These are phyloP conservation scores for Microplitis deprimator DNA, from an alignment of 2,888 invertebrate genomes.

Conservation along the genomic window DNA sequence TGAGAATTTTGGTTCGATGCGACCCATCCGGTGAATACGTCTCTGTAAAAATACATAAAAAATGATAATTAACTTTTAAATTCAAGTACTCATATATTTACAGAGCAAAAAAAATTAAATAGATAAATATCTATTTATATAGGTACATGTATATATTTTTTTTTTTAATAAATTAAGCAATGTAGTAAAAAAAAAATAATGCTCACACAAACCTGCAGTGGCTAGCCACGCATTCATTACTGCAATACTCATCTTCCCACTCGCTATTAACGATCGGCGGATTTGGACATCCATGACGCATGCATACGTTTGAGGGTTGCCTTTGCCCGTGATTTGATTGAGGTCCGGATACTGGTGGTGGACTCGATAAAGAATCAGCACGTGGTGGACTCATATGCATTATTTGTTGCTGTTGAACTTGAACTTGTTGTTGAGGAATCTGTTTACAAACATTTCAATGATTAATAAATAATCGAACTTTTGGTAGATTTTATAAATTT, in stretches of 20 bases:
- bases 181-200: constrained; percentile 48
- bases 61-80: background rate
- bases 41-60: constrained; percentile 74
- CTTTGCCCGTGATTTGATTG: constrained; percentile 61
- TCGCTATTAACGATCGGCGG: constrained; percentile 91
- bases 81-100: background rate
- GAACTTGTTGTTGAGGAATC: constrained; percentile 63
- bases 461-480: background rate
- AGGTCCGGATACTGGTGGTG: constrained; percentile 61
- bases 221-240: constrained; percentile 96
- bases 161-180: constrained; percentile 11
- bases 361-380: constrained; percentile 62
- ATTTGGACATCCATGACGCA: constrained; percentile 92
- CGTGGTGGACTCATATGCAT: constrained; percentile 67
- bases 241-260: constrained; percentile 98
- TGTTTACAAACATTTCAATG: constrained; percentile 38
- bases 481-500: no score
- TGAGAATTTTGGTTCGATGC: constrained; percentile 86
- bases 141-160: constrained; percentile 9
- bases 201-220: constrained; percentile 84
- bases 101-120: constrained; percentile 13
- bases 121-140: constrained; percentile 7
- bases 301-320: constrained; percentile 75
- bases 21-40: constrained; percentile 93
- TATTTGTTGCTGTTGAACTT: constrained; percentile 68